phyloP scores from a whole-genome alignment of 2,797 vertebrate genomes.

The Poeciliopsis gracilis region DNA sequence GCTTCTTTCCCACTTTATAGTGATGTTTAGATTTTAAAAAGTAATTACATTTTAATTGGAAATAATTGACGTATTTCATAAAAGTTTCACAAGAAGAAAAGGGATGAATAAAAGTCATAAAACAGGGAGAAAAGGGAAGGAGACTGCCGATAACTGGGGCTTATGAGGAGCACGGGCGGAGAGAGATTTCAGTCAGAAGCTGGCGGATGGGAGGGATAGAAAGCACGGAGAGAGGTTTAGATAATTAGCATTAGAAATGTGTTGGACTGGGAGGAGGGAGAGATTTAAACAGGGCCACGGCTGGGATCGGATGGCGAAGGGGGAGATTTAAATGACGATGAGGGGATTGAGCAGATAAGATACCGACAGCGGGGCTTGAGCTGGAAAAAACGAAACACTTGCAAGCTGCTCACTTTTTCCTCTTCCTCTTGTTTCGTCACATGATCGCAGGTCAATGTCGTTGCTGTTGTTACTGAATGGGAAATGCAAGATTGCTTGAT shows the following conservation, averaged over 20 bases:
- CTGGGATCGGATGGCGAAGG: conserved; percentile 72
- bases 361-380: conserved; percentile 59
- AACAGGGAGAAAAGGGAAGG: conserved; percentile 34
- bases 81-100: conserved; percentile 47
- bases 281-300: conserved; percentile 74
- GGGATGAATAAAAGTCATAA: conserved; percentile 34
- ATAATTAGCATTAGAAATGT: conserved; percentile 83
- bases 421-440: conserved; percentile 60
- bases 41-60: conserved; percentile 45
- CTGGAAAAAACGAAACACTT: conserved; percentile 59
- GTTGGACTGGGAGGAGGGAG: conserved; percentile 73
- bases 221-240: conserved; percentile 75
- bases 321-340: conserved; percentile 80
- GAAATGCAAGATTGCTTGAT: conserved; percentile 53
- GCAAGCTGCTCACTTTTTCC: conserved; percentile 70
- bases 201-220: conserved; percentile 71
- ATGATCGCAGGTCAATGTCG: conserved; percentile 67
- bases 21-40: conserved; percentile 30
- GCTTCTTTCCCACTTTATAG: conserved; percentile 30
- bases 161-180: conserved; percentile 55
- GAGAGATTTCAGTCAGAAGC: conserved; percentile 80
- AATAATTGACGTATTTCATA: conserved; percentile 30
- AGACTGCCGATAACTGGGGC: conserved; percentile 65
- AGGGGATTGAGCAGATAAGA: conserved; percentile 78
- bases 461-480: conserved; percentile 48